Conservation (phyloP, 1,140 invertebrate genomes). For the Radopholus similis region DNA sequence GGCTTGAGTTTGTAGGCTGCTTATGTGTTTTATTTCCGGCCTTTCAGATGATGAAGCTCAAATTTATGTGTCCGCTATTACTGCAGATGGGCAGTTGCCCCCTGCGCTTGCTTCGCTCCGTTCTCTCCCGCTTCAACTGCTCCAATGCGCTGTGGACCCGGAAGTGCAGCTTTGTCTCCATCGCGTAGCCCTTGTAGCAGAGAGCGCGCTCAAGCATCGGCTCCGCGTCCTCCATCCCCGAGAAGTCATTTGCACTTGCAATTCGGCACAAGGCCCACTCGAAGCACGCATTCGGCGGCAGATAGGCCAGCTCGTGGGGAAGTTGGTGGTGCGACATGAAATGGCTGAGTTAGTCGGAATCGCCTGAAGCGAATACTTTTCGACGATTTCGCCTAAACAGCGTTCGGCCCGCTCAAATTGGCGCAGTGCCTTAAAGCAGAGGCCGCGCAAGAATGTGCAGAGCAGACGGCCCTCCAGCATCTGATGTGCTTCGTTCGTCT, state of each 20-base stretch:
- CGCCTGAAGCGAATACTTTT: constrained; percentile 59
- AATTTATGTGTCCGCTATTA: too few relatives aligned
- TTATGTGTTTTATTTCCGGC: too few relatives aligned
- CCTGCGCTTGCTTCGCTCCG: too few relatives aligned
- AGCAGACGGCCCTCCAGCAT: constrained; percentile 60
- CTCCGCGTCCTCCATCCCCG: constrained; percentile 71
- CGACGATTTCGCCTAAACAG: constrained; percentile 69
- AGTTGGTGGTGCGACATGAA: constrained; percentile 70
- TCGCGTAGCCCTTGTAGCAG: constrained; percentile 75
- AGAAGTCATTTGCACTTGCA: too few relatives aligned
- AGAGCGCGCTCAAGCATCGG: constrained; percentile 73
- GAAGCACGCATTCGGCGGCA: constrained; percentile 79
- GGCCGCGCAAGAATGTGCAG: constrained; percentile 74
- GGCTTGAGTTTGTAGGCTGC: too few relatives aligned
- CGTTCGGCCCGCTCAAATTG: constrained; percentile 73
- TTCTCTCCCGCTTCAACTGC: constrained; percentile 12
- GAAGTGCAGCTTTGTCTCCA: constrained; percentile 86
- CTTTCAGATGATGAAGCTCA: too few relatives aligned
- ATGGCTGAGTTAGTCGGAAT: neutral
- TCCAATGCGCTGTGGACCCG: constrained; percentile 69
- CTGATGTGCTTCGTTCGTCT: neutral
- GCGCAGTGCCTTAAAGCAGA: constrained; percentile 74
- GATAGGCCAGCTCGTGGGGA: constrained; percentile 77
- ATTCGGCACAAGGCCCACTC: constrained; percentile 78
- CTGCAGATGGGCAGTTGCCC: too few relatives aligned